Base-by-base conservation (phyloP, 2,797 vertebrate genomes). In the Protosalanx chinensis region DNA sequence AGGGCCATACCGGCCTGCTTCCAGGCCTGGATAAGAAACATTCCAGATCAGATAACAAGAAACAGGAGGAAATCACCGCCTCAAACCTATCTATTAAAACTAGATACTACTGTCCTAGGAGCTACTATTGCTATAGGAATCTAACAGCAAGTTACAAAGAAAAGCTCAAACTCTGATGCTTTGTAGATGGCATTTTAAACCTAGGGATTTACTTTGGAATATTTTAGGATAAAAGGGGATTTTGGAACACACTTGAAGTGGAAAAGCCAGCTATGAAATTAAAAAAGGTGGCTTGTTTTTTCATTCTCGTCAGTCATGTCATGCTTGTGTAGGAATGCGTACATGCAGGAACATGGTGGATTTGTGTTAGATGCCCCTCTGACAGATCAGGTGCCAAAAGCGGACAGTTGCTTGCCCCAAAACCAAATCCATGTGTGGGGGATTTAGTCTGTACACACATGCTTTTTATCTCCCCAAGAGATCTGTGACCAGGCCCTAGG, bases 401-500 rank as follows among this genome's bases (percentile, higher is more conserved):
- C 83, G 3, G 79, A 87, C 80, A 79, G 84, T 76, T 77, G 53
- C 35, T 46, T 46, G 41, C 70, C 75, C 49, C 1, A 72, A 80
- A 90, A 90, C 68, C 49, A 68, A 27, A 83, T 79, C 85, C 88
- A 91, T 90, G 85, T 92, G 91, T 83, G 68, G 33, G 60, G 82
- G 89, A 91, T 90, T 91, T 82, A 76, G 70, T 84, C 63, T 41
- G 64, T 69, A 64, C 72, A 75, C 81, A 84, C 77, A 83, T 84
- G 81, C 68, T 83, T 85, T 84, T 78, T 35, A 89, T 88, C 84
- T 81, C 78, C 61, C 63, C 67, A 78, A 75, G 68, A 80, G 72
- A 75, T 46, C 76, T 78, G 32, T 27, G 74, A 80, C 72, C 60
- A 29, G 70, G 78, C 81, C 74, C 12, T 74, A 68, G 71, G 81